Percentiles rank a stretch among this genome's conserved stretches.
These are phyloP conservation scores for Yponomeuta evonymella DNA, from an alignment of 2,888 invertebrate genomes.

Conservation along the genomic window DNA sequence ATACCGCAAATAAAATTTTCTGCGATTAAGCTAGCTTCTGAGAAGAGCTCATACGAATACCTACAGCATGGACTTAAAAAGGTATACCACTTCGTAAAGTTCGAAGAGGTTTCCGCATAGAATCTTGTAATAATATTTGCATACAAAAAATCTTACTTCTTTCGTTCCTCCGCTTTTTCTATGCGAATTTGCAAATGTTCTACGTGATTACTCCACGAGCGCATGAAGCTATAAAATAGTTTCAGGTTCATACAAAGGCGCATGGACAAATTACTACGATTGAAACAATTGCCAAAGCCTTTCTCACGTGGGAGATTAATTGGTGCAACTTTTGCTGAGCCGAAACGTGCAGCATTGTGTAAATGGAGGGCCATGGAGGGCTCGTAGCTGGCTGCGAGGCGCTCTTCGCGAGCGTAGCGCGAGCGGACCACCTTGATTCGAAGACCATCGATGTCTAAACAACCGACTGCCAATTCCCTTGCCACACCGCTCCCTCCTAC, in stretches of 20 bases:
- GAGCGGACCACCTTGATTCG: slow-evolving; percentile 41
- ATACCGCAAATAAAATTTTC: neutral
- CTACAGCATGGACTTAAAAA: neutral
- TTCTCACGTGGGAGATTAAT: slow-evolving; percentile 51
- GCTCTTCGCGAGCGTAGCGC: slow-evolving; percentile 35
- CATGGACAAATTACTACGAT: slow-evolving; percentile 28
- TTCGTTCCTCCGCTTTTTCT: slow-evolving; percentile 46
- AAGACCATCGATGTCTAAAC: neutral
- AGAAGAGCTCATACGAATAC: neutral
- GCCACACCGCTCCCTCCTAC: neutral
- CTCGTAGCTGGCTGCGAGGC: slow-evolving; percentile 39
- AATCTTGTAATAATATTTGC: slow-evolving; percentile 64
- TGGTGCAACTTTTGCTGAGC: slow-evolving; percentile 55
- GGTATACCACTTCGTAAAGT: slow-evolving; percentile 17
- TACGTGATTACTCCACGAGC: neutral
- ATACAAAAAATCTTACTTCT: slow-evolving; percentile 56
- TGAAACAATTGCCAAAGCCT: slow-evolving; percentile 44
- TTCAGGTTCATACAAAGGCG: neutral
- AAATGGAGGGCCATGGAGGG: slow-evolving; percentile 32
- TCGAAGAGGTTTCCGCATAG: slow-evolving; percentile 57
- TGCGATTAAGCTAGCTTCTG: neutral
- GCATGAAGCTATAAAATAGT: neutral
- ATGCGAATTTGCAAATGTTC: slow-evolving; percentile 58
- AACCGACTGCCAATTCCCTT: neutral
- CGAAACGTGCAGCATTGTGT: slow-evolving; percentile 34